Base-by-base conservation (phyloP, 53 echinoderm and acorn worm species). In the Patiria pectinifera region DNA sequence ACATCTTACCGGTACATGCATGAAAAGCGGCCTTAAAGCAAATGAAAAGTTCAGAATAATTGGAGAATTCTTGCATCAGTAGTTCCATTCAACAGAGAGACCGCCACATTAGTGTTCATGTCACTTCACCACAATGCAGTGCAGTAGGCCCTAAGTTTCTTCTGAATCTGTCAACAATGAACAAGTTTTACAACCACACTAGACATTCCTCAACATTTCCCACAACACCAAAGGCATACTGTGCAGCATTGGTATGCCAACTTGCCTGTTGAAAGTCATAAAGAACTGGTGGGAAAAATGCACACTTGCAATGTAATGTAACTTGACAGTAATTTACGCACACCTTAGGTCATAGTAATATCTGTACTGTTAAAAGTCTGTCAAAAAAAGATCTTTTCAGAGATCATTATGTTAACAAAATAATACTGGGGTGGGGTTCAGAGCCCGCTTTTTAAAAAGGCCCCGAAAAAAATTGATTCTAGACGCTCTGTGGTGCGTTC, bases 81-180 rank as follows among this genome's bases (percentile, higher is more conserved):
- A 6, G 53, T 19, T 76, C 10, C 25, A 24, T 11, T 76, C 11
- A 35, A 11, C 47, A 79, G 80, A 15, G 19, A 74, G 74, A 9
- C 24, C 24, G 6, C 22, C n/a, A 69, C 11, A 83, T 48, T 59
- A 15, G 58, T 25, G 60, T n/a, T 26, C 35, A 44, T 48, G 48
- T 48, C 83, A 4, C 62, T 26, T 66, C 15, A 66, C 66, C 66
- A 66, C 66, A 83, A 25, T 61, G 48, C 6, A 4, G 2, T 2
- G 11, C 59, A 1, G 35, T 35, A 35, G 0, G 1, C 35, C 35
- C 35, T 35, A 60, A n/a, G n/a, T n/a, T 83, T 71, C 85, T 70
- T 21, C 47, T 18, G 15, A 69, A 85, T 45, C 85, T 85, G 71
- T 85, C 85, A 85, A 85, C 71, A 9, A 11, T 70, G 71, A 71